phyloP scores from a whole-genome alignment of 2,113 vertebrate genomes.

The Thamnophis sirtalis region DNA sequence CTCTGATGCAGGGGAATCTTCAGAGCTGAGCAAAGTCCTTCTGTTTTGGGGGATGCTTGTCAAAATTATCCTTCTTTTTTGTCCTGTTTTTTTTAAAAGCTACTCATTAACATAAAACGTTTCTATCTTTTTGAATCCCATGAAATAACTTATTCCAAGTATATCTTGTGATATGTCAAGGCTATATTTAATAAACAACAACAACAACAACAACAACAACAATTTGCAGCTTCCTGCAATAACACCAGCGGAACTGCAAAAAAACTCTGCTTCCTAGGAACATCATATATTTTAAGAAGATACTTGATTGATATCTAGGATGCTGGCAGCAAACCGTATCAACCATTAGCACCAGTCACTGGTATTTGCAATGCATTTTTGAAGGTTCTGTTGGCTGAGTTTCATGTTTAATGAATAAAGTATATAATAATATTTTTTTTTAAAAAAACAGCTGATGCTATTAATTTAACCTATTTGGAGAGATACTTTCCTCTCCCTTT shows the following conservation, averaged over 20 bases:
- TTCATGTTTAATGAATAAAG: too few species aligned
- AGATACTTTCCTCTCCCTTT: neutral
- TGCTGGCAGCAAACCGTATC: too few species aligned
- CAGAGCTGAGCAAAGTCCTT: neutral
- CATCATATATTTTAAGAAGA: too few species aligned
- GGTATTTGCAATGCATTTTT: too few species aligned
- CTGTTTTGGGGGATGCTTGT: neutral
- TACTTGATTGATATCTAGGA: too few species aligned
- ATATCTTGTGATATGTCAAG: neutral
- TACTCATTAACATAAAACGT: accelerated
- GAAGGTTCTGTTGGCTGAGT: too few species aligned
- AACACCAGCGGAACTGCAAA: too few species aligned
- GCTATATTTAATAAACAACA: neutral
- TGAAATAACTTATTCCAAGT: neutral
- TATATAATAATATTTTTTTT: neutral
- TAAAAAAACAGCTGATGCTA: neutral
- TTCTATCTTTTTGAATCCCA: neutral
- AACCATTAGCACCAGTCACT: too few species aligned
- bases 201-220: too few species aligned
- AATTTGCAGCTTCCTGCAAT: too few species aligned
- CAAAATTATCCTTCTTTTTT: accelerated
- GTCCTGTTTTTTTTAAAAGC: neutral
- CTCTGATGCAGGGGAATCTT: neutral
- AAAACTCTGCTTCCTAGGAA: too few species aligned
- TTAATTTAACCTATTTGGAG: neutral